Percentiles rank a stretch among this genome's conserved stretches.
Conservation (phyloP, 1,140 invertebrate genomes). For the Trialeurodes vaporariorum region DNA sequence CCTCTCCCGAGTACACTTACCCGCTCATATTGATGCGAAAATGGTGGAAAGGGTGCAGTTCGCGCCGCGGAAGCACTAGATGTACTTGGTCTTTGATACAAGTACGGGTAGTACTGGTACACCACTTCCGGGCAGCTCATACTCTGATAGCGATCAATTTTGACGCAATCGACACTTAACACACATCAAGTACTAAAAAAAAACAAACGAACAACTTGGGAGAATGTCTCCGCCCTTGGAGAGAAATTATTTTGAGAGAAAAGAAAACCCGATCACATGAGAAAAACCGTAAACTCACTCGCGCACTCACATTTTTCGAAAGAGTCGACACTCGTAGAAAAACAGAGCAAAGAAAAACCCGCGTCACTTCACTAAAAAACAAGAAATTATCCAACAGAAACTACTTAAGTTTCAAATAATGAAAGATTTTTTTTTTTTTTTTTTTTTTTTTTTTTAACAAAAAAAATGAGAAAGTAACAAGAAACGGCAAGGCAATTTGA, state of each 20-base stretch:
- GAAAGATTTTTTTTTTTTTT: too few relatives aligned
- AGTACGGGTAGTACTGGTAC: slow-evolving; percentile 47
- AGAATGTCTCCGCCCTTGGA: background rate
- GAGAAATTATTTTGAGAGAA: too few relatives aligned
- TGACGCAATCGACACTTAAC: too few relatives aligned
- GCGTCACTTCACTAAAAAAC: too few relatives aligned
- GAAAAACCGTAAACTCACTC: background rate
- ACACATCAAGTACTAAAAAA: background rate
- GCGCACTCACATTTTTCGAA: background rate
- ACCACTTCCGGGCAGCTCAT: slow-evolving; percentile 50
- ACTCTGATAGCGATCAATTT: slow-evolving; percentile 14
- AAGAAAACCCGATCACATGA: background rate
- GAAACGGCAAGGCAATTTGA: background rate
- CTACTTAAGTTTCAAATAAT: too few relatives aligned
- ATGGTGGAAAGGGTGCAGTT: slow-evolving; percentile 22
- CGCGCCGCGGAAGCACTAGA: slow-evolving; percentile 34
- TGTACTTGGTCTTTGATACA: slow-evolving; percentile 41
- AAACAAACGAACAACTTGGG: background rate
- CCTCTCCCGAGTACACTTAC: too few relatives aligned
- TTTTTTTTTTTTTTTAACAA: background rate
- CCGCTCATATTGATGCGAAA: slow-evolving; percentile 40
- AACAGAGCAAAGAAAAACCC: too few relatives aligned
- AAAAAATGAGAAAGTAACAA: background rate
- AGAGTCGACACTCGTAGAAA: too few relatives aligned
- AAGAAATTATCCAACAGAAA: too few relatives aligned